phyloP scores from a whole-genome alignment of 2,888 invertebrate species.

The Cantharis rustica region DNA sequence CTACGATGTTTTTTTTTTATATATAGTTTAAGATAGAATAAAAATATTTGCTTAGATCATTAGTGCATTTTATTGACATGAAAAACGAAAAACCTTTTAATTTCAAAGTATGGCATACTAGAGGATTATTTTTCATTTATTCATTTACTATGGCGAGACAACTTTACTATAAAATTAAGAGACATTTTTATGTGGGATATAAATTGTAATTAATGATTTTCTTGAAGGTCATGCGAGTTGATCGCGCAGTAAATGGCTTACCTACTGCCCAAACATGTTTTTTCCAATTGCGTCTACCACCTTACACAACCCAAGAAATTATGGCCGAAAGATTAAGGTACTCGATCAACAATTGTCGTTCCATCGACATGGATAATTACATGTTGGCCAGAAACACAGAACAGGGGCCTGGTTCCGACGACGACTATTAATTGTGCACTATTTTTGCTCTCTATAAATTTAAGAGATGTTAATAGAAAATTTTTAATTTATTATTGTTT shows the following conservation, averaged over 20 bases:
- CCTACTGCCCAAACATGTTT: constrained; percentile 69
- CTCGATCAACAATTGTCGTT: constrained; percentile 69
- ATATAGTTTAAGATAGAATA: too few species aligned
- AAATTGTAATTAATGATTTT: not conserved
- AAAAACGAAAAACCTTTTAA: too few species aligned
- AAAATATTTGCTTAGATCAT: too few species aligned
- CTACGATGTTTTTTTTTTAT: too few species aligned
- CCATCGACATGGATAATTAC: constrained; percentile 73
- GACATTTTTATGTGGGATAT: not conserved
- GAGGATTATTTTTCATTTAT: too few species aligned
- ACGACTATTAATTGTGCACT: constrained; percentile 50
- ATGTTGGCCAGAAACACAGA: constrained; percentile 67
- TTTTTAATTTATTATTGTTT: not conserved
- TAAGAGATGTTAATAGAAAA: not conserved
- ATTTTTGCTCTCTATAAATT: constrained; percentile 1
- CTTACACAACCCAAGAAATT: constrained; percentile 63
- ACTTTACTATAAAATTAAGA: not conserved
- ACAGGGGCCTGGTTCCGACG: constrained; percentile 56
- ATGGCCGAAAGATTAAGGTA: constrained; percentile 67
- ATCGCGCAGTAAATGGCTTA: constrained; percentile 62
- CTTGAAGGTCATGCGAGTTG: constrained; percentile 61
- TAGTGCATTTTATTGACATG: too few species aligned
- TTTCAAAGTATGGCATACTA: too few species aligned
- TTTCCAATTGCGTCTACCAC: constrained; percentile 67
- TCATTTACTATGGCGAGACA: too few species aligned